Evolutionary conservation across 1,140 invertebrate species (phyloP).

Genomic region (Euwallacea fornicatus): DNA sequence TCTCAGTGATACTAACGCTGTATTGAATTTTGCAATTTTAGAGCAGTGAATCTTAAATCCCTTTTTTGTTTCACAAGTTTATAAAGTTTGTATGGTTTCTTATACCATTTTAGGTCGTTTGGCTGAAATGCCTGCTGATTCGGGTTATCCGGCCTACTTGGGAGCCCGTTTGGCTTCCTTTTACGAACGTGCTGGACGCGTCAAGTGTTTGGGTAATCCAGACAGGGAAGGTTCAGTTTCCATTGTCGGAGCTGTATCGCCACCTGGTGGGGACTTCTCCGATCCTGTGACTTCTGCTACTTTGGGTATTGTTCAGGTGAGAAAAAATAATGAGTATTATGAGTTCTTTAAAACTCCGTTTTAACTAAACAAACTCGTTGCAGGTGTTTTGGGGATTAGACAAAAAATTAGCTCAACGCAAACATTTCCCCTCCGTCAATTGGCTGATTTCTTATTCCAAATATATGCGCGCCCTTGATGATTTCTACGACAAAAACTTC

Average conservation of each 20-base stretch:
- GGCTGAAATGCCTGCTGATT: constrained; percentile 99
- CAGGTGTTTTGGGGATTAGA: constrained; percentile 99
- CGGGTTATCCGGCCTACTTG: constrained; percentile 98
- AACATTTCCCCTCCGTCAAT: constrained; percentile 99
- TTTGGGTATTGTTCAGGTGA: constrained; percentile 56
- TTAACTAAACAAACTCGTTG: constrained; percentile 54
- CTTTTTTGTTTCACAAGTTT: constrained; percentile 1
- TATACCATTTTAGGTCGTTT: constrained; percentile 75
- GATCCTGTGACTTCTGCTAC: constrained; percentile 99
- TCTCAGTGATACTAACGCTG: neutral
- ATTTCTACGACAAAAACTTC: constrained; percentile 99
- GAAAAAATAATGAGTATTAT: neutral
- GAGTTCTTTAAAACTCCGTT: neutral
- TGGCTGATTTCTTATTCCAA: constrained; percentile 99
- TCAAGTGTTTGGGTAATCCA: constrained; percentile 97
- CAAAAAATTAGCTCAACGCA: constrained; percentile 98
- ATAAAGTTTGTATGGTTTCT: constrained; percentile 9
- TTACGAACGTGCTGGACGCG: constrained; percentile 98
- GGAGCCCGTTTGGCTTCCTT: constrained; percentile 97
- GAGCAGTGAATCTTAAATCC: neutral
- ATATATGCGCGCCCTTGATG: constrained; percentile 96
- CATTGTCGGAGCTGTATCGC: constrained; percentile 99
- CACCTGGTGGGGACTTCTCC: constrained; percentile 99
- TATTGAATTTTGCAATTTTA: too few species aligned
- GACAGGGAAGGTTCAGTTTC: constrained; percentile 97